Evolutionary conservation across 2,888 invertebrate species (phyloP), one percentile per base, ranked within the genome.

Genomic region (Micoletzkya japonica): DNA sequence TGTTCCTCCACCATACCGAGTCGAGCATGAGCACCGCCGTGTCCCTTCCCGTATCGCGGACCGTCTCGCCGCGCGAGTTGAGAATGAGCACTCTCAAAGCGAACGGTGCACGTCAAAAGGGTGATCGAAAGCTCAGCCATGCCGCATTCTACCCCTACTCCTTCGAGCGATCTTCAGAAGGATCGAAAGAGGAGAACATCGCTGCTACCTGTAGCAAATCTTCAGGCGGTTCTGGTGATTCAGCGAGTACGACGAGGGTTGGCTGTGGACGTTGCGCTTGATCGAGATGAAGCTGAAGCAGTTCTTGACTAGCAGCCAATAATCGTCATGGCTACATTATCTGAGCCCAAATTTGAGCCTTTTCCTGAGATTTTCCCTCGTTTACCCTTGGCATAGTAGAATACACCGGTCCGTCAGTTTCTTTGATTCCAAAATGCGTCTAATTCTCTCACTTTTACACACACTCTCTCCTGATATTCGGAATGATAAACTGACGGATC

Each of bases 141-240:
- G n/a, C 32, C 4, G 20, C 26, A 4, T 30, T 61, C 6, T 2
- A 24, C 36, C 63, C 20, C n/a, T 50, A 54, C 56, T 56, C 56
- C n/a, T n/a, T n/a, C n/a, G n/a, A n/a, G n/a, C n/a, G n/a, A n/a
- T n/a, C n/a, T n/a, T n/a, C n/a, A n/a, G n/a, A n/a, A n/a, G n/a
- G n/a, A n/a, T n/a, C n/a, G n/a, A 59, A 59, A 59, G 30, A n/a
- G 54, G 20, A n/a, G n/a, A n/a, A n/a, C n/a, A n/a, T n/a, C n/a
- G n/a, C n/a, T n/a, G n/a, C n/a, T n/a, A 76, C 81, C 81, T 73
- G 64, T 76, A 82, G 44, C 76, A 75, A 36, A 82, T 69, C 17
- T 54, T 49, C 10, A 72, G 61, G 10, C 71, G 70, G 1, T 70
- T 39, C 50, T 71, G 73, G 54, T 76, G 50, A 64, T 72, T 77